These are phyloP conservation scores for Gortyna flavago DNA, from an alignment of 2,888 invertebrate genomes.

Conservation along the genomic window DNA sequence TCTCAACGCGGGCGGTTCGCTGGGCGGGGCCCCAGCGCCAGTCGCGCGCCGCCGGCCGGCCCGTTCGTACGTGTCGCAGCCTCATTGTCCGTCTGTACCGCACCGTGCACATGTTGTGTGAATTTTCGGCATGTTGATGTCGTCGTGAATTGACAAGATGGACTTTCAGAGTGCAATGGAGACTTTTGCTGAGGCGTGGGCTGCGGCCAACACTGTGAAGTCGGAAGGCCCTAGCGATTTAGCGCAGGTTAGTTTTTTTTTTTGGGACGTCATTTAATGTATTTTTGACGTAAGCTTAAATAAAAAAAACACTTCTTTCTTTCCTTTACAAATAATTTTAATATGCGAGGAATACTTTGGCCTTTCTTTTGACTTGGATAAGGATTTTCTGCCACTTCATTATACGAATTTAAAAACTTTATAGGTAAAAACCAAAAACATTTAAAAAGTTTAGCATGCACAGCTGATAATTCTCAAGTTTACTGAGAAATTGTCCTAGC, in stretches of 20 bases:
- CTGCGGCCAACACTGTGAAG: slow-evolving; percentile 94
- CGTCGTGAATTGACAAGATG: slow-evolving; percentile 92
- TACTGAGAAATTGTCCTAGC: slow-evolving; percentile 1
- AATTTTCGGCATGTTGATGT: slow-evolving; percentile 88
- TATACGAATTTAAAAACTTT: slow-evolving; percentile 23
- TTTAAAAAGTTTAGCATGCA: slow-evolving; percentile 36
- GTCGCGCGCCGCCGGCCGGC: slow-evolving; percentile 92
- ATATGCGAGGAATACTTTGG: neutral
- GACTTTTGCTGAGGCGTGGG: slow-evolving; percentile 99
- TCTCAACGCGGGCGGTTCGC: slow-evolving; percentile 87
- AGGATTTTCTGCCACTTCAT: neutral
- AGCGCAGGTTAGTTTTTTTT: slow-evolving; percentile 91
- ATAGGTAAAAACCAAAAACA: neutral
- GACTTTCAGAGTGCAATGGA: slow-evolving; percentile 99
- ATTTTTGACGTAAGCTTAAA: slow-evolving; percentile 4
- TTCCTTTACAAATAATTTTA: neutral
- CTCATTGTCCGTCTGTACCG: slow-evolving; percentile 69
- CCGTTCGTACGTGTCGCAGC: slow-evolving; percentile 84
- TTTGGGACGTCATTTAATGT: slow-evolving; percentile 1
- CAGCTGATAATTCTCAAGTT: slow-evolving; percentile 15
- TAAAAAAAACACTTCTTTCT: neutral
- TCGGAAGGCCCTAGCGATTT: slow-evolving; percentile 90
- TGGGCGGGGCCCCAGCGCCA: slow-evolving; percentile 87
- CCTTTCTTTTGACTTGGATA: neutral
- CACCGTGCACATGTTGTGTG: slow-evolving; percentile 84